Conservation (phyloP, 2,113 vertebrate genomes). For the Grallaria varia region DNA sequence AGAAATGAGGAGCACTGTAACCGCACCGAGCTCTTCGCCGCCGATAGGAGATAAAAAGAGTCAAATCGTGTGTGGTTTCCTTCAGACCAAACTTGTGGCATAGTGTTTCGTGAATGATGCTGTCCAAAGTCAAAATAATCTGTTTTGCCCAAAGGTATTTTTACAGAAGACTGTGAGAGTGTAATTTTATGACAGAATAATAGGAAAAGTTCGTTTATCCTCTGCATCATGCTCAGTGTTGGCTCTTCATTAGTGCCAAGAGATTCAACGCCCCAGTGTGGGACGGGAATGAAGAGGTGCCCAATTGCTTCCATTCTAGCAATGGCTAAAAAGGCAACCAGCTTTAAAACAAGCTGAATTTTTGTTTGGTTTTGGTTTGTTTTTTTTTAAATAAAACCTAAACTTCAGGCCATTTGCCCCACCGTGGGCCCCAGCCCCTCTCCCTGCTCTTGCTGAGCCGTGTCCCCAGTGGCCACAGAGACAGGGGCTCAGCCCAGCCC, state of each 20-base stretch:
- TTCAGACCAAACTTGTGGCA: conserved; percentile 61
- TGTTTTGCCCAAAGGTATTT: conserved; percentile 3
- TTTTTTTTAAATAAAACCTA: neutral
- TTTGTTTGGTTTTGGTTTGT: too few relatives aligned
- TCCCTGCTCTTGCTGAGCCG: neutral
- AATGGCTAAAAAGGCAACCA: neutral
- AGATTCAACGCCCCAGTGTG: accelerated
- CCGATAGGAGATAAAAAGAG: conserved; percentile 41
- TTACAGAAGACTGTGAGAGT: neutral
- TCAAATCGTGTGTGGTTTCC: conserved; percentile 50
- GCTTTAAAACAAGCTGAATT: neutral
- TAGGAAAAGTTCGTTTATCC: neutral
- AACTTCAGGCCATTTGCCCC: neutral
- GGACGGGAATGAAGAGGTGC: neutral
- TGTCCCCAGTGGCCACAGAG: neutral
- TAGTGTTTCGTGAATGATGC: neutral
- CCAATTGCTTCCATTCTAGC: neutral
- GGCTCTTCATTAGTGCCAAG: neutral
- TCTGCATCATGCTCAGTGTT: accelerated
- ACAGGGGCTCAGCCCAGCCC: neutral
- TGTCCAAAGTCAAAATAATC: conserved; percentile 35
- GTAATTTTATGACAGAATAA: neutral
- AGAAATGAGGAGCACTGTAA: conserved; percentile 62
- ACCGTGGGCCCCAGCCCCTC: neutral
- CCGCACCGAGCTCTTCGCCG: conserved; percentile 43